Conservation (phyloP, 2,797 vertebrate genomes). For the Ctenosaura bakeri region DNA sequence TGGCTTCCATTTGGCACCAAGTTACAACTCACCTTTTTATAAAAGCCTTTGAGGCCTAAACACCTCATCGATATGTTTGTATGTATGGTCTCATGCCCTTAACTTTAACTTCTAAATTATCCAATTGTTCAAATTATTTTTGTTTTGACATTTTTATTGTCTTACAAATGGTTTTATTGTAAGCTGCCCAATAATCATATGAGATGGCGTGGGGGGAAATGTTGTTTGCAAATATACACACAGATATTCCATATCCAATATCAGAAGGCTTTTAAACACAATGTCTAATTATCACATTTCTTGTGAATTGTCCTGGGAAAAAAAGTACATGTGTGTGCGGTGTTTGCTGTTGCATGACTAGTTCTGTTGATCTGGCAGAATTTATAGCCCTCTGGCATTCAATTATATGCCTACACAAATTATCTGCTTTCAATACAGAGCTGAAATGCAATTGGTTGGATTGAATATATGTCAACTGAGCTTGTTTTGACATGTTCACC, state of each 20-base stretch:
- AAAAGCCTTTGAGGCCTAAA: no score
- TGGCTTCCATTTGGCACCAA: no score
- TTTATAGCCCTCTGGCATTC: constrained; percentile 81
- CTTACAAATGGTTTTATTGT: no score
- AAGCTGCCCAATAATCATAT: no score
- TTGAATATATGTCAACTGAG: constrained; percentile 81
- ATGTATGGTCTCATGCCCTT: background rate
- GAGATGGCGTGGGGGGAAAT: no score
- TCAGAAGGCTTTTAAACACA: constrained; percentile 35
- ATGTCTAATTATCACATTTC: constrained; percentile 27
- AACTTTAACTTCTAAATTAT: no score
- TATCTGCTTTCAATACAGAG: constrained; percentile 74
- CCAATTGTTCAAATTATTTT: no score
- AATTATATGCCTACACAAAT: constrained; percentile 83
- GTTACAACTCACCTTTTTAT: no score
- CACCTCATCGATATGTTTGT: background rate
- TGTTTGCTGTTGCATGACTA: constrained; percentile 52
- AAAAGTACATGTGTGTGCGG: constrained; percentile 8
- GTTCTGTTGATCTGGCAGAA: constrained; percentile 77
- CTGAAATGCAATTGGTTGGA: constrained; percentile 79
- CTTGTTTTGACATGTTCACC: constrained; percentile 70
- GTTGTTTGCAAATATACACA: no score
- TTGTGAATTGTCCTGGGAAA: constrained; percentile 45
- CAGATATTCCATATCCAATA: no score
- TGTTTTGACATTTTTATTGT: no score